Conservation (phyloP, 2,113 vertebrate genomes). For the Pimephales promelas region DNA sequence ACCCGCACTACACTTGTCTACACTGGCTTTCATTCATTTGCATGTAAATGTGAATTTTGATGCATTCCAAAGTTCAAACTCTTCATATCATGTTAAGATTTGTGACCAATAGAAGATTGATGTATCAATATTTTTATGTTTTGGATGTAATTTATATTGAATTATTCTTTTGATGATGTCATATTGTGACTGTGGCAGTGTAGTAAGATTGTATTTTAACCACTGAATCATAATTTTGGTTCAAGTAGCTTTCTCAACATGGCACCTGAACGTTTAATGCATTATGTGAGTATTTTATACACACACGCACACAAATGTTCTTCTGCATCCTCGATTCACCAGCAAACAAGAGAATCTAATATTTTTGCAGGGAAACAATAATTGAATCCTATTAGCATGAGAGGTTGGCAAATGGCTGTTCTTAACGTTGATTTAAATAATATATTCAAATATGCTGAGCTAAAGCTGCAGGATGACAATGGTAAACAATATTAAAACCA, state of each 20-base stretch:
- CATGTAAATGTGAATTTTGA: no score
- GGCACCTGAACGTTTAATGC: not conserved
- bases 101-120: no score
- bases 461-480: constrained; percentile 52
- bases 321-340: constrained; percentile 22
- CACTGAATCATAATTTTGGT: not conserved
- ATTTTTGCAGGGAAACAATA: constrained; percentile 48
- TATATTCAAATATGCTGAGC: constrained; percentile 48
- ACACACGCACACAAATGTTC: constrained; percentile 4
- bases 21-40: no score
- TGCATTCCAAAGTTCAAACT: no score
- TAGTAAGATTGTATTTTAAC: not conserved
- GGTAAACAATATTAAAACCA: constrained; percentile 61
- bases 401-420: constrained; percentile 53
- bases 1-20: no score
- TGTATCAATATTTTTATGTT: no score
- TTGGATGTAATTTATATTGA: no score
- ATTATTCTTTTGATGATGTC: no score
- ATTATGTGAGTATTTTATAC: not conserved
- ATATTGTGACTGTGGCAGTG: no score
- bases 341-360: constrained; percentile 54
- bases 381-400: constrained; percentile 61
- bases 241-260: not conserved
- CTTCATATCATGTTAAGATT: no score
- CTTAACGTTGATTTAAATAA: constrained; percentile 56